A percentile compares a stretch with the other conserved stretches of the same genome.
Conservation (phyloP, 2,797 vertebrate genomes). For the Myotis planiceps region DNA sequence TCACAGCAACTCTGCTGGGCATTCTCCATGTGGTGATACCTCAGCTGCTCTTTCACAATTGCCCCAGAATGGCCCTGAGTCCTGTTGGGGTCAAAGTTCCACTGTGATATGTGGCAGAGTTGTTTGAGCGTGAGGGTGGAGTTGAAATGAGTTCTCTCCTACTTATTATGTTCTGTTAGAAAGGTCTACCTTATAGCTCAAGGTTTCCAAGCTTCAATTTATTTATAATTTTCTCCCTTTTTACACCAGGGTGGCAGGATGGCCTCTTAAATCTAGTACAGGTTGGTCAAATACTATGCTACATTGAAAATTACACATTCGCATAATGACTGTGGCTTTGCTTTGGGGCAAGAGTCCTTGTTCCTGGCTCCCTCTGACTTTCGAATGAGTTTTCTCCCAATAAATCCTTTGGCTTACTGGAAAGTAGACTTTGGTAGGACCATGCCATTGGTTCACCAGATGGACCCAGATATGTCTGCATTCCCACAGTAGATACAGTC, state of each 20-base stretch:
- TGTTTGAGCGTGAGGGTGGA: not conserved
- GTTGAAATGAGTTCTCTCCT: not conserved
- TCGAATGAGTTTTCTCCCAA: not conserved
- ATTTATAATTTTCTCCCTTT: not conserved
- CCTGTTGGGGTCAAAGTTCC: not conserved
- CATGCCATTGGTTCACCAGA: not conserved
- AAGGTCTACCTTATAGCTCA: not conserved
- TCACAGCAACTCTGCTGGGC: not conserved
- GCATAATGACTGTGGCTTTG: not conserved
- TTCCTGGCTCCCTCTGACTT: not conserved
- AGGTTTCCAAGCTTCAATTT: not conserved
- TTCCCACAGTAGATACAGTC: not conserved
- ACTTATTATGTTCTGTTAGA: not conserved
- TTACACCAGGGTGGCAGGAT: not conserved
- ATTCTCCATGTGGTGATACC: not conserved
- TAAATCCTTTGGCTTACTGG: not conserved
- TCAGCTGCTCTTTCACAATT: not conserved
- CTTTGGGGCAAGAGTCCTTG: not conserved
- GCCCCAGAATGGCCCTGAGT: not conserved
- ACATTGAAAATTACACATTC: not conserved
- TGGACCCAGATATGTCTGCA: not conserved
- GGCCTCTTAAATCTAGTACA: not conserved
- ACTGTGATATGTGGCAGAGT: not conserved
- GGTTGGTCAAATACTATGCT: not conserved
- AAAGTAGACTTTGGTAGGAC: not conserved